Evolutionary conservation across 2,797 vertebrate species (phyloP).

Genomic region (Cynodonichthys magdalenae): DNA sequence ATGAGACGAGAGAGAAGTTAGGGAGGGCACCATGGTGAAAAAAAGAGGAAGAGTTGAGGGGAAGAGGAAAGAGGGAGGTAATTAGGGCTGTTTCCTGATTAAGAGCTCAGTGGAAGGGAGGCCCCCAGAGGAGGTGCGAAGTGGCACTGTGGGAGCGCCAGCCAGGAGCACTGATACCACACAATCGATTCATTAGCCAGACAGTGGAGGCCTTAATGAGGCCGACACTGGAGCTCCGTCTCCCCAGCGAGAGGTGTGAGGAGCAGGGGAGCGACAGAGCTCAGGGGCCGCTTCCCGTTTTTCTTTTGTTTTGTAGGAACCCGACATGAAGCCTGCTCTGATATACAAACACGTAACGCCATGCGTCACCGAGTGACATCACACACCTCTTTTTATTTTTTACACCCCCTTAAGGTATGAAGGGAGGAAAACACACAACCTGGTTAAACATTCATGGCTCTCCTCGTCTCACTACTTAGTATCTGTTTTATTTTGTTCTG

Average conservation of each 20-base stretch:
- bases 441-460: conserved; percentile 78
- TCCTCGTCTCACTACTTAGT: conserved; percentile 70
- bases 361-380: conserved; percentile 18
- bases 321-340: conserved; percentile 39
- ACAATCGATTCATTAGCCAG: conserved; percentile 84
- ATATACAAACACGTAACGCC: conserved; percentile 20
- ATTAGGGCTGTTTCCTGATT: conserved; percentile 82
- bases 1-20: conserved; percentile 49
- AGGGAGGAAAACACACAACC: conserved; percentile 53
- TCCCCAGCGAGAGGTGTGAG: conserved; percentile 70
- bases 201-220: conserved; percentile 79
- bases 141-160: conserved; percentile 70
- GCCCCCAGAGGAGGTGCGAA: conserved; percentile 69
- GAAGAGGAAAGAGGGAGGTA: conserved; percentile 50
- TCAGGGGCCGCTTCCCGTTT: conserved; percentile 27
- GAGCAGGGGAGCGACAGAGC: conserved; percentile 57
- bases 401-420: conserved; percentile 44
- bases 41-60: conserved; percentile 19
- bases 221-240: conserved; percentile 62
- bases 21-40: background rate
- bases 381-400: conserved; percentile 20
- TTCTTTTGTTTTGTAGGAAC: conserved; percentile 12
- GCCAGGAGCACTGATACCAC: conserved; percentile 79
- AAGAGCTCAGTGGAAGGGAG: conserved; percentile 78
- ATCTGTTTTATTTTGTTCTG: conserved; percentile 75